Percentiles rank a stretch among this genome's conserved stretches.
These are phyloP conservation scores for Balaenoptera acutorostrata DNA, from an alignment of 2,113 vertebrate genomes.

Conservation along the genomic window DNA sequence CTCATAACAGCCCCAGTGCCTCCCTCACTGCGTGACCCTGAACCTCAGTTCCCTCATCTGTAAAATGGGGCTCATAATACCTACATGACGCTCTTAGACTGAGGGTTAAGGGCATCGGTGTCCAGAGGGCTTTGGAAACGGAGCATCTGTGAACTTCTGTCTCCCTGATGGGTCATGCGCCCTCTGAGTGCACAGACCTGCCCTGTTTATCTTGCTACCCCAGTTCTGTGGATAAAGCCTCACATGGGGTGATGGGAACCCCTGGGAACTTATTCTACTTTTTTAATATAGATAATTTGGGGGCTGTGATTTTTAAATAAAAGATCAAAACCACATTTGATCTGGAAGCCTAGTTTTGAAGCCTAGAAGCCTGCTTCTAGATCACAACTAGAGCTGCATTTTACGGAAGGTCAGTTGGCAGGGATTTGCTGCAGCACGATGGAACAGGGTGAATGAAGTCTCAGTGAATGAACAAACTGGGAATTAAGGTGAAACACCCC, in stretches of 20 bases:
- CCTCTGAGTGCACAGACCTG: not conserved
- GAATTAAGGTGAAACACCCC: not conserved
- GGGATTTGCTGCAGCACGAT: not conserved
- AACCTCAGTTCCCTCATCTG: not conserved
- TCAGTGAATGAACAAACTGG: accelerated
- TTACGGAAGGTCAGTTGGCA: not conserved
- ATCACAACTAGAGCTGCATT: no score
- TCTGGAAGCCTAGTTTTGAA: no score
- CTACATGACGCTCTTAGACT: not conserved
- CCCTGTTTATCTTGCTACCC: not conserved
- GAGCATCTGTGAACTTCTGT: accelerated
- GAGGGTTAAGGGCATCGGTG: accelerated
- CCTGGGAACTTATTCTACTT: not conserved
- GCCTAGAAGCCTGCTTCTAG: no score
- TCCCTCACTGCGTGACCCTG: accelerated
- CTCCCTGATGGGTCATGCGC: accelerated
- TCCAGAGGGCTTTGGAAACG: not conserved
- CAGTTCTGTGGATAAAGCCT: not conserved
- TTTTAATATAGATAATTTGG: no score
- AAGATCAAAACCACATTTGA: not conserved
- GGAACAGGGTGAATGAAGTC: accelerated
- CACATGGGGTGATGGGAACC: accelerated
- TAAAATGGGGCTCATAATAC: not conserved
- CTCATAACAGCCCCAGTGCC: accelerated
- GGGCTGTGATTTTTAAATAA: not conserved